Evolutionary conservation across 2,888 invertebrate species (phyloP).

Genomic region (Brachynemurus nebulosus): DNA sequence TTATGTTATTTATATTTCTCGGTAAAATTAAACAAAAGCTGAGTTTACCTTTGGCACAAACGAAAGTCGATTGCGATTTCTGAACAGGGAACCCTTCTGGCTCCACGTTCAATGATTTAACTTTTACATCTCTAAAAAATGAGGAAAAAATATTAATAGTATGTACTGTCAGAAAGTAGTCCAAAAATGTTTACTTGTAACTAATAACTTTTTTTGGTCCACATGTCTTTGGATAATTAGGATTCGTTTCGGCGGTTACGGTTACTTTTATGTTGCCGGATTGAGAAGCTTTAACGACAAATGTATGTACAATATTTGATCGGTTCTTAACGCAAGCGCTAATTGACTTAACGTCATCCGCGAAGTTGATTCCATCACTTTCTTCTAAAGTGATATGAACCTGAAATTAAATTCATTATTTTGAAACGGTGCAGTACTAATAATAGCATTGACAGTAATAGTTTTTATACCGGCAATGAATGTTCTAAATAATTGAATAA

Average conservation of each 20-base stretch:
- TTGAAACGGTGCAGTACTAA: too few species aligned
- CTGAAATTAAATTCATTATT: too few species aligned
- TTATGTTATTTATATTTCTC: too few species aligned
- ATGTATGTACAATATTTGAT: slow-evolving; percentile 25
- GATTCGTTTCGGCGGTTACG: slow-evolving; percentile 34
- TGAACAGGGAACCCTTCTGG: slow-evolving; percentile 58
- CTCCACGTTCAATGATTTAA: slow-evolving; percentile 46
- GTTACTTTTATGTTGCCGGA: slow-evolving; percentile 34
- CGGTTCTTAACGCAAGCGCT: slow-evolving; percentile 26
- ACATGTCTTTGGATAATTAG: too few species aligned
- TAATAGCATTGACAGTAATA: too few species aligned
- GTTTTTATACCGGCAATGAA: slow-evolving; percentile 55
- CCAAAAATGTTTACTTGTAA: too few species aligned
- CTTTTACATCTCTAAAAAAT: slow-evolving; percentile 45
- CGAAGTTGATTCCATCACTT: slow-evolving; percentile 23
- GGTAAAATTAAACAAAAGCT: too few species aligned
- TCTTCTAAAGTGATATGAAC: slow-evolving; percentile 26
- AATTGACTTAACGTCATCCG: slow-evolving; percentile 16
- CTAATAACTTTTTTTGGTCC: too few species aligned
- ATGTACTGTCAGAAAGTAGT: too few species aligned
- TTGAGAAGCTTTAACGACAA: slow-evolving; percentile 24
- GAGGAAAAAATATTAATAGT: too few species aligned
- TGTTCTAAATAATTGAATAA: slow-evolving; percentile 60
- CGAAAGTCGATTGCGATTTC: slow-evolving; percentile 47
- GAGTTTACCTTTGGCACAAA: slow-evolving; percentile 52